Percentiles rank a stretch among this genome's conserved stretches.
phyloP scores from a whole-genome alignment of 2,888 invertebrate species.

The Rhamnusium bicolor region DNA sequence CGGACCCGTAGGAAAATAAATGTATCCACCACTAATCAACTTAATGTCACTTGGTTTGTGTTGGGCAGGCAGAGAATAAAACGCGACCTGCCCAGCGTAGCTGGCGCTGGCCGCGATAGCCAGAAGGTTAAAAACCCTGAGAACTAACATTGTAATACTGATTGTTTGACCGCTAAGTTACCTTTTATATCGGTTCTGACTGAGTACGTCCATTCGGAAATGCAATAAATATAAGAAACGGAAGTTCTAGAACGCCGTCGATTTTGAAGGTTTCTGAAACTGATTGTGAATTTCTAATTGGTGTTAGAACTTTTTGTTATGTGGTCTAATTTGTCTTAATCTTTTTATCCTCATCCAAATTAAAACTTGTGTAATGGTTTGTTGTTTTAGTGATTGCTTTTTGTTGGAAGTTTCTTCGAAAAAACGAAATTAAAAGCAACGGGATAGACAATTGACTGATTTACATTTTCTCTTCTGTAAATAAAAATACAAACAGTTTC shows the following conservation, averaged over 20 bases:
- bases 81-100: conserved; percentile 12
- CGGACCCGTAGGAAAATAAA: conserved; percentile 4
- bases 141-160: conserved; percentile 43
- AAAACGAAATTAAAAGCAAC: not conserved
- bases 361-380: conserved; percentile 15
- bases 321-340: conserved; percentile 23
- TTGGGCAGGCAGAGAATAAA: not conserved
- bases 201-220: conserved; percentile 32
- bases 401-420: not conserved
- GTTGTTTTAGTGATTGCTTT: conserved; percentile 8
- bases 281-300: conserved; percentile 11
- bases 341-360: conserved; percentile 14
- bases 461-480: not conserved
- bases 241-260: conserved; percentile 33
- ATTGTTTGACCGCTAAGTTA: conserved; percentile 12
- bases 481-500: not conserved
- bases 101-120: conserved; percentile 12
- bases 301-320: conserved; percentile 2
- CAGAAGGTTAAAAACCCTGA: conserved; percentile 43
- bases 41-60: not conserved
- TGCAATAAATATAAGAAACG: conserved; percentile 27
- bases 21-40: conserved; percentile 2
- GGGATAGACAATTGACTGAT: not conserved
- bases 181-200: conserved; percentile 33
- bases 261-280: conserved; percentile 36